Base-by-base conservation (phyloP, 2,888 invertebrate species). In the Brassicogethes aeneus region DNA sequence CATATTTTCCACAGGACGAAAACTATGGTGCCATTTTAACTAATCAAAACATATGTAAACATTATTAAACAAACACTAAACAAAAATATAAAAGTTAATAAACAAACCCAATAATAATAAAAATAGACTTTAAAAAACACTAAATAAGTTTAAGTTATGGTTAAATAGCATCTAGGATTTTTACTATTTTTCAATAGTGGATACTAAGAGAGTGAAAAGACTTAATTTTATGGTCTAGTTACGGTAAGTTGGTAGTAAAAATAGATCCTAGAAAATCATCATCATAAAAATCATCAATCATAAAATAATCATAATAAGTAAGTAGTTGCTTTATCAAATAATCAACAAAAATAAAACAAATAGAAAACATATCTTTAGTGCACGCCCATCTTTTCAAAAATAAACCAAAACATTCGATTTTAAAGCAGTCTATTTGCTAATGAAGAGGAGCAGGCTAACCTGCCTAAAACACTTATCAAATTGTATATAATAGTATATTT, bases 361-460 rank as follows among this genome's bases (percentile, higher is more conserved):
- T 23, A 5, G 23, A 23, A 23, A 23, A 7, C 10, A 7, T 54
- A 44, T 23, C 23, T 23, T 5, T 23, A 23, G 23, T 23, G 23
- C 56, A 62, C 59, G 60, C 59, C 61, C 60, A 56, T 58, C 54
- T 59, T 60, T 61, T 55, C 53, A 59, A 60, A 60, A 55, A 57
- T 53, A 54, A 51, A 59, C 55, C 58, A 57, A 61, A 60, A 60
- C 56, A 58, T 56, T 59, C 59, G 60, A 61, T 60, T 51, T 46
- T n/a, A n/a, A n/a, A n/a, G n/a, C n/a, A n/a, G n/a, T n/a, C n/a
- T n/a, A n/a, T n/a, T n/a, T n/a, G n/a, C n/a, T n/a, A n/a, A n/a
- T n/a, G n/a, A n/a, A n/a, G n/a, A n/a, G n/a, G n/a, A n/a, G n/a
- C n/a, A n/a, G n/a, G n/a, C n/a, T n/a, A n/a, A n/a, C n/a, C n/a